Evolutionary conservation across 2,113 vertebrate species (phyloP).

Genomic region (Callithrix jacchus): DNA sequence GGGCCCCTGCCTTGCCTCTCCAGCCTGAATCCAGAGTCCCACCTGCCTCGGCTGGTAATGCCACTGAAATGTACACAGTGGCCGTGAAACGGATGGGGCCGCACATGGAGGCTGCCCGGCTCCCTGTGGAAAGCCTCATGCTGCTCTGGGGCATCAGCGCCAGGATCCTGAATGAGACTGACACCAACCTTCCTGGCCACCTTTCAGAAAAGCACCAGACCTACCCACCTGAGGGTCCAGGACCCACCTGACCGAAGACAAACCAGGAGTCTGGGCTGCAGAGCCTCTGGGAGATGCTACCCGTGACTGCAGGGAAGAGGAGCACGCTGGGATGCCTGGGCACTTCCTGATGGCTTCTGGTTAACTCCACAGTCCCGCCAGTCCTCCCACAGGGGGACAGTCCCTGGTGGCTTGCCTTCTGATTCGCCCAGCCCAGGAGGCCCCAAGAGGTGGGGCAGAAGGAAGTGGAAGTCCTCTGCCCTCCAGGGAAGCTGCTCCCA

Average conservation of each 20-base stretch:
- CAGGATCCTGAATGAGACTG: fast-evolving
- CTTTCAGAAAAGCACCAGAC: neutral
- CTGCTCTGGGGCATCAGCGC: neutral
- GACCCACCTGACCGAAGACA: neutral
- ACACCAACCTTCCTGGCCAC: neutral
- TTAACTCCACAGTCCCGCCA: neutral
- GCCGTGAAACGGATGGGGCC: fast-evolving
- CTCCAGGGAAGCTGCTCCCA: neutral
- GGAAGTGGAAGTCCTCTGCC: conserved; percentile 51
- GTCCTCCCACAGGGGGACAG: neutral
- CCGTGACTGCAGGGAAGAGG: neutral
- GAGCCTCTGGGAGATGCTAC: neutral
- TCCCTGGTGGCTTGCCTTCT: neutral
- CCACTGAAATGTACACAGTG: fast-evolving
- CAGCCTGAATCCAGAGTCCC: fast-evolving
- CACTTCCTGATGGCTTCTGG: conserved; percentile 57
- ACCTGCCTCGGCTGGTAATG: fast-evolving
- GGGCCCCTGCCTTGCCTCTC: fast-evolving
- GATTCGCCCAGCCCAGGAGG: neutral
- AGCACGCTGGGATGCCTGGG: neutral
- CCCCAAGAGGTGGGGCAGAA: neutral
- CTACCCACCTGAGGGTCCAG: conserved; percentile 58
- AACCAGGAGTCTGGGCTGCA: neutral
- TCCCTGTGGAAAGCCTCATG: too few species aligned
- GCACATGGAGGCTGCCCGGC: neutral